phyloP scores from a whole-genome alignment of 2,113 vertebrate genomes.

The Cyprinodon brontotheroides region DNA sequence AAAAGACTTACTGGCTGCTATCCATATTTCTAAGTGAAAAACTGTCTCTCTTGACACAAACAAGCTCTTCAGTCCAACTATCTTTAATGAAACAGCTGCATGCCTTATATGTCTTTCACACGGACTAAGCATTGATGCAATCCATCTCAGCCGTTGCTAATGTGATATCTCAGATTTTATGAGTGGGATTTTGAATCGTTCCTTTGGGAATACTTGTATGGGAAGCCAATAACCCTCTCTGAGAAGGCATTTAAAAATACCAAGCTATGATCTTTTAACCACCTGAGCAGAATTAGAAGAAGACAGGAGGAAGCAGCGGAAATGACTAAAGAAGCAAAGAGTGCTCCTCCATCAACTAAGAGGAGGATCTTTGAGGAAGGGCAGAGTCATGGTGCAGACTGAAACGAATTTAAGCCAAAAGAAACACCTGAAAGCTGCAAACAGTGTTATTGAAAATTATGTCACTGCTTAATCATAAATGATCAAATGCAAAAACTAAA shows the following conservation, averaged over 20 bases:
- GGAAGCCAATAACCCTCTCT: constrained; percentile 49
- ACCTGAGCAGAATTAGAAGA: constrained; percentile 66
- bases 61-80: background rate
- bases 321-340: constrained; percentile 31
- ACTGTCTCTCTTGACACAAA: constrained; percentile 6
- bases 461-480: constrained; percentile 14
- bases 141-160: constrained; percentile 13
- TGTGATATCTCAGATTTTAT: constrained; percentile 34
- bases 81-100: constrained; percentile 8
- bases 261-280: constrained; percentile 33
- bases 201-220: constrained; percentile 39
- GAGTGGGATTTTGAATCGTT: constrained; percentile 47
- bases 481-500: no score
- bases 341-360: constrained; percentile 48
- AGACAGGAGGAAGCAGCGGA: constrained; percentile 28
- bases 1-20: background rate
- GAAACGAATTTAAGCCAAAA: constrained; percentile 48
- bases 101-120: constrained; percentile 17
- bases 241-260: constrained; percentile 36
- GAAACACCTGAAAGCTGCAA: constrained; percentile 32
- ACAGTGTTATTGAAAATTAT: background rate
- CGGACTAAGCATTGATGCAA: constrained; percentile 29
- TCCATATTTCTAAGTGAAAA: constrained; percentile 16
- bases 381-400: constrained; percentile 35
- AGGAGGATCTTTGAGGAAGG: constrained; percentile 30